These are phyloP conservation scores for Diploptera punctata DNA, from an alignment of 2,888 invertebrate species.

Conservation along the genomic window DNA sequence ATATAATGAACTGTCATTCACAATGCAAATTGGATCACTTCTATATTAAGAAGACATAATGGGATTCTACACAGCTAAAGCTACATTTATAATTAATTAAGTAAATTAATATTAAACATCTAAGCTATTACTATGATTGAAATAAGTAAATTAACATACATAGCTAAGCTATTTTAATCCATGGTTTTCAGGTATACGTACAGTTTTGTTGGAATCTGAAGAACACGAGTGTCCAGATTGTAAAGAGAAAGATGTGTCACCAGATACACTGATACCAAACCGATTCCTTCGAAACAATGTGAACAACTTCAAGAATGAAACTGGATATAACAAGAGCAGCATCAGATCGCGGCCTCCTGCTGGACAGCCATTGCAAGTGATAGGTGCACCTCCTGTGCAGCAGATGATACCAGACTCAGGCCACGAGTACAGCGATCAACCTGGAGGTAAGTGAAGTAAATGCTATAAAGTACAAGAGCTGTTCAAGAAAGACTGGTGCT, in stretches of 20 bases:
- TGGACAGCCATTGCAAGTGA: slow-evolving; percentile 2
- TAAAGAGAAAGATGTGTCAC: slow-evolving; percentile 90
- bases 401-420: not conserved
- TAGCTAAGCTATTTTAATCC: too few relatives aligned
- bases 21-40: too few relatives aligned
- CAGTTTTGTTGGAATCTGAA: slow-evolving; percentile 87
- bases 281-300: slow-evolving; percentile 89
- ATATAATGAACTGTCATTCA: too few relatives aligned
- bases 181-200: slow-evolving; percentile 83
- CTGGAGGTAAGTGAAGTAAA: slow-evolving; percentile 27
- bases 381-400: not conserved
- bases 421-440: not conserved
- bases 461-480: too few relatives aligned
- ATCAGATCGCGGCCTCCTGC: not conserved
- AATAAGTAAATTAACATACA: too few relatives aligned
- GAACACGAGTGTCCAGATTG: slow-evolving; percentile 96
- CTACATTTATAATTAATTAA: too few relatives aligned
- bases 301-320: slow-evolving; percentile 88
- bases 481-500: too few relatives aligned
- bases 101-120: too few relatives aligned
- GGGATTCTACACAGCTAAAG: too few relatives aligned
- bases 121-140: too few relatives aligned
- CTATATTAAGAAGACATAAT: too few relatives aligned
- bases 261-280: slow-evolving; percentile 92
- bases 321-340: slow-evolving; percentile 76